These are phyloP conservation scores for Pseudochromis fuscus DNA, from an alignment of 2,797 vertebrate species.

Conservation along the genomic window DNA sequence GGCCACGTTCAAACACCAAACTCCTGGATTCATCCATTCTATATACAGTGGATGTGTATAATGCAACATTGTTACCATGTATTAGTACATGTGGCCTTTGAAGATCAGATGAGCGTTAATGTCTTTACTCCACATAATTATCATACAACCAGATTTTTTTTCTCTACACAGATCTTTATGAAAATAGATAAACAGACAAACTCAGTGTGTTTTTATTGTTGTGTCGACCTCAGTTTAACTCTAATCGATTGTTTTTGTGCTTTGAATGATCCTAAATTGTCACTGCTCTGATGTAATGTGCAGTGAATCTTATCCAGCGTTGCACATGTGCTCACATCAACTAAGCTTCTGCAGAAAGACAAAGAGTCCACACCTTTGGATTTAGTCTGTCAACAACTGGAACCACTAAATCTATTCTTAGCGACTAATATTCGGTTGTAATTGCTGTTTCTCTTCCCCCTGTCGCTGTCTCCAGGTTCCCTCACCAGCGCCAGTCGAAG, in stretches of 20 bases:
- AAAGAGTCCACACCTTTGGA: conserved; percentile 1
- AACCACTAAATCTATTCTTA: neutral
- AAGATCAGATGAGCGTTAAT: too few relatives aligned
- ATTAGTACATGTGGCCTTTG: too few relatives aligned
- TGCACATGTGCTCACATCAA: conserved; percentile 8
- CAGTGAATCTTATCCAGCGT: neutral
- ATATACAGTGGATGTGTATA: too few relatives aligned
- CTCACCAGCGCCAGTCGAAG: conserved; percentile 89
- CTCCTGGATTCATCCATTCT: too few relatives aligned
- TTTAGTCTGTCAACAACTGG: neutral
- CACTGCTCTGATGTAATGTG: conserved; percentile 8
- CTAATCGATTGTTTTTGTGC: conserved; percentile 25
- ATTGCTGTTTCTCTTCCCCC: neutral
- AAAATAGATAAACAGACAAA: conserved; percentile 12
- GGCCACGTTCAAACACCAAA: too few relatives aligned
- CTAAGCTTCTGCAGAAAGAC: neutral
- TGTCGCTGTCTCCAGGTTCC: conserved; percentile 76
- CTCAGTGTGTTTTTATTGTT: neutral
- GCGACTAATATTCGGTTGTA: neutral
- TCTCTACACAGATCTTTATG: neutral
- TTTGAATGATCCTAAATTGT: conserved; percentile 19
- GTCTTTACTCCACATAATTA: too few relatives aligned
- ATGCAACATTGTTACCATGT: too few relatives aligned
- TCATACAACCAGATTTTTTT: too few relatives aligned
- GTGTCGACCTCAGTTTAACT: conserved; percentile 20